Evolutionary conservation across 2,888 invertebrate genomes (phyloP).

Genomic region (Cryptus armator): DNA sequence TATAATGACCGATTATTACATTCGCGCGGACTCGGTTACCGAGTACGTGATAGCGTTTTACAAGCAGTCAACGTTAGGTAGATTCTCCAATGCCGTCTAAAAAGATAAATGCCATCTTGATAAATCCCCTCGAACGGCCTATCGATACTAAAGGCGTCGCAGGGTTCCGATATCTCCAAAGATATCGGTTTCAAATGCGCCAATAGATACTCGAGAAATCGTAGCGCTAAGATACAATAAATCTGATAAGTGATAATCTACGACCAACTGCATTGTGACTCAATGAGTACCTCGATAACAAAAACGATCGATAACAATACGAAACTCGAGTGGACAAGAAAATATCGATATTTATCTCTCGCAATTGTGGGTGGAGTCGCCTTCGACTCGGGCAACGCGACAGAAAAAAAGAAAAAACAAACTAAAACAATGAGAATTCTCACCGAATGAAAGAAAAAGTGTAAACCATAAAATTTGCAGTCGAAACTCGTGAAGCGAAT

Average conservation of each 20-base stretch:
- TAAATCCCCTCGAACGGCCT: not conserved
- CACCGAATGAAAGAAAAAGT: constrained; percentile 8
- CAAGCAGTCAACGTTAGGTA: constrained; percentile 2
- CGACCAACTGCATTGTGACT: constrained; percentile 23
- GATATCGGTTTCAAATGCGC: constrained; percentile 14
- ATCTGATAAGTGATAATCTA: constrained; percentile 30
- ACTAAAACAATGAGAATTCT: not conserved
- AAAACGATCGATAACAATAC: not conserved
- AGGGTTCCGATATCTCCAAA: not conserved
- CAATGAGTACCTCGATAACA: not conserved
- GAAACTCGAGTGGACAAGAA: constrained; percentile 1
- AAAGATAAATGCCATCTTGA: constrained; percentile 1
- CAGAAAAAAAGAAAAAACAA: not conserved
- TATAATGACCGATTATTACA: constrained; percentile 52
- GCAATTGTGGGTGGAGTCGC: constrained; percentile 15
- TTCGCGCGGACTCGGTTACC: not conserved
- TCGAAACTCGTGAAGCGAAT: not conserved
- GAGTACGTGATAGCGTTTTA: constrained; percentile 44
- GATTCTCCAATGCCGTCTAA: constrained; percentile 1
- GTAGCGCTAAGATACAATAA: constrained; percentile 4
- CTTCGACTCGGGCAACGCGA: not conserved
- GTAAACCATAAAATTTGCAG: constrained; percentile 44
- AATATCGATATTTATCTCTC: not conserved
- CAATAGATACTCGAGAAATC: constrained; percentile 22
- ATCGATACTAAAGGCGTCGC: constrained; percentile 21